Conservation (phyloP, 2,113 vertebrate genomes). For the Antechinus stuartii region DNA sequence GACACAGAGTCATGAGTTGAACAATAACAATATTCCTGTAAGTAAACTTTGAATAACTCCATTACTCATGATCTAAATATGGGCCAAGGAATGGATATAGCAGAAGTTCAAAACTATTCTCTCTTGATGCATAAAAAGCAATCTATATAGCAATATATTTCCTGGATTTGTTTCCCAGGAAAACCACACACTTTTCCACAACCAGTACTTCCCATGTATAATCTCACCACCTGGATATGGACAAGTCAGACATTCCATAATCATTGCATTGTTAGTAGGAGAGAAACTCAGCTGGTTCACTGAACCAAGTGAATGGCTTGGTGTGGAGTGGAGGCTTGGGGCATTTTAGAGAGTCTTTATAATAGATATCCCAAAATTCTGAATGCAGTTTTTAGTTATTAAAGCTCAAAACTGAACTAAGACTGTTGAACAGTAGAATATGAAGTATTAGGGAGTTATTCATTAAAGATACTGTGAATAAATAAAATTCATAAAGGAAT, state of each 20-base stretch:
- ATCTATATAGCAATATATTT: conserved; percentile 80
- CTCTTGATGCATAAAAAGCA: conserved; percentile 73
- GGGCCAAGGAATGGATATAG: conserved; percentile 70
- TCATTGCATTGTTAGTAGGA: conserved; percentile 52
- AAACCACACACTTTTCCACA: conserved; percentile 73
- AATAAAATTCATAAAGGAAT: not conserved
- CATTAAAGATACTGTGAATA: not conserved
- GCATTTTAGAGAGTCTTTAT: not conserved
- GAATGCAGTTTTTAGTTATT: not conserved
- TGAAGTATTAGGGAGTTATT: not conserved
- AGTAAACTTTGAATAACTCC: conserved; percentile 79
- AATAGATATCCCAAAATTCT: not conserved
- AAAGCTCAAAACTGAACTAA: not conserved
- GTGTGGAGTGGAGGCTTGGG: not conserved
- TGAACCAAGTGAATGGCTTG: conserved; percentile 7
- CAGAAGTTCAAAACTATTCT: conserved; percentile 73
- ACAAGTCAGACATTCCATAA: conserved; percentile 73
- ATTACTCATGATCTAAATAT: conserved; percentile 80
- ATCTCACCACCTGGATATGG: conserved; percentile 59
- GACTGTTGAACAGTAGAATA: not conserved
- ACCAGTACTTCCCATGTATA: conserved; percentile 72
- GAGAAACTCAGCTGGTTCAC: conserved; percentile 44
- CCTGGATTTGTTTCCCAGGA: conserved; percentile 78
- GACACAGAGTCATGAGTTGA: conserved; percentile 70
- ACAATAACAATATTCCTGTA: conserved; percentile 81